Evolutionary conservation across 1,140 invertebrate genomes (phyloP).

Genomic region (Papilio xuthus): DNA sequence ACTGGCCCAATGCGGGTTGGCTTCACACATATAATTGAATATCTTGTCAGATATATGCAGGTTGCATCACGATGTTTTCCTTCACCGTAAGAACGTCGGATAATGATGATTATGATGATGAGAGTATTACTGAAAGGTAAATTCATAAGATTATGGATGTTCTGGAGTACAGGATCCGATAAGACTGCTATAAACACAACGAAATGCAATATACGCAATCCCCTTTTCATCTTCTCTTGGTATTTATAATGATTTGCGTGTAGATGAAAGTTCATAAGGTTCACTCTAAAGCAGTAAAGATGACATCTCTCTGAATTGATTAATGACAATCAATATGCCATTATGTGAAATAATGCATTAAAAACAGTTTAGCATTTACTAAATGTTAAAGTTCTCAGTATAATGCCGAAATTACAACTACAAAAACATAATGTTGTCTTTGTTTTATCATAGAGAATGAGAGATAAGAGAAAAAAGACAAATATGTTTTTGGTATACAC

Average conservation of each 20-base stretch:
- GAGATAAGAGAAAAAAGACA: neutral
- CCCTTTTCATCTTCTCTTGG: neutral
- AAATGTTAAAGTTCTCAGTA: neutral
- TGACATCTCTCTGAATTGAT: neutral
- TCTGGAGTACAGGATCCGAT: no score
- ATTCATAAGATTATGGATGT: no score
- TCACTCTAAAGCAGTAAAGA: neutral
- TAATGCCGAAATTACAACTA: neutral
- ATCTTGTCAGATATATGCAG: no score
- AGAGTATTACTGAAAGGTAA: no score
- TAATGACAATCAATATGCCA: neutral
- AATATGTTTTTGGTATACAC: neutral
- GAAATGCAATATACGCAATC: no score
- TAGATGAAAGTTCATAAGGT: neutral
- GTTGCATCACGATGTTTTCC: no score
- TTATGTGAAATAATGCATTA: neutral
- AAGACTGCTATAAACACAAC: no score
- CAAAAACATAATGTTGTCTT: neutral
- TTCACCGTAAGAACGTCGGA: no score
- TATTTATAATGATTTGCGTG: neutral
- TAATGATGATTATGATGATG: no score
- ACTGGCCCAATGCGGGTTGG: no score
- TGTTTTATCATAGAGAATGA: no score
- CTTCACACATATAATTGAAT: no score
- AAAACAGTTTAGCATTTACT: neutral